These are phyloP conservation scores for Camponotus fellah DNA, from an alignment of 2,888 invertebrate genomes.

Conservation along the genomic window DNA sequence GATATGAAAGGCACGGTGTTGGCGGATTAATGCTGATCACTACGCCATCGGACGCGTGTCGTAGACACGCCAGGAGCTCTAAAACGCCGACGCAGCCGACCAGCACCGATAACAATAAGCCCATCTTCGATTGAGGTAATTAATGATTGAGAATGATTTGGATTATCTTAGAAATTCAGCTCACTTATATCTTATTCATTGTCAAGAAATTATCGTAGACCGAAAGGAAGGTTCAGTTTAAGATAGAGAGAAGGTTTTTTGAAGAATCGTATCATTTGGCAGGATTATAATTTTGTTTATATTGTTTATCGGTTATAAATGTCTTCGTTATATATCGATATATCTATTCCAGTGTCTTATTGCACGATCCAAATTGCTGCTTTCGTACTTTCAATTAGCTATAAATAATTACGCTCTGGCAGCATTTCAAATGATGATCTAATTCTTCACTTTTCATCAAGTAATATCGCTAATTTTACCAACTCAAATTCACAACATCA, in stretches of 20 bases:
- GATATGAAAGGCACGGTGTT: slow-evolving; percentile 76
- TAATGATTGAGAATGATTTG: neutral
- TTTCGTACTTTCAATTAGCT: slow-evolving; percentile 40
- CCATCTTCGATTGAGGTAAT: slow-evolving; percentile 87
- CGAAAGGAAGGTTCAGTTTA: neutral
- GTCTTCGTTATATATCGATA: neutral
- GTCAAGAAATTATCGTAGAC: neutral
- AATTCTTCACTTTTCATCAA: slow-evolving; percentile 36
- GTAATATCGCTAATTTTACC: slow-evolving; percentile 3
- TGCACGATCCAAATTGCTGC: slow-evolving; percentile 17
- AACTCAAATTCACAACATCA: neutral
- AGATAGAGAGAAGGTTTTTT: neutral
- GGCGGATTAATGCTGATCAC: slow-evolving; percentile 74
- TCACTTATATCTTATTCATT: slow-evolving; percentile 11
- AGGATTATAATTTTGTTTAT: neutral
- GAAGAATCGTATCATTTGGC: neutral
- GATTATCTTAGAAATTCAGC: neutral
- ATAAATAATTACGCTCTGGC: slow-evolving; percentile 49
- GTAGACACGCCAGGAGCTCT: slow-evolving; percentile 89
- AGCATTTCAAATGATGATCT: slow-evolving; percentile 40
- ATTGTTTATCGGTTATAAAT: neutral
- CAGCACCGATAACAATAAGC: slow-evolving; percentile 91
- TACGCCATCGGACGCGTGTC: slow-evolving; percentile 78
- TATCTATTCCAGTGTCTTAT: neutral
- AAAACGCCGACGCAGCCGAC: slow-evolving; percentile 92